Evolutionary conservation across 2,888 invertebrate species (phyloP), one percentile per base, ranked within the genome.

Genomic region (Mamestra brassicae): DNA sequence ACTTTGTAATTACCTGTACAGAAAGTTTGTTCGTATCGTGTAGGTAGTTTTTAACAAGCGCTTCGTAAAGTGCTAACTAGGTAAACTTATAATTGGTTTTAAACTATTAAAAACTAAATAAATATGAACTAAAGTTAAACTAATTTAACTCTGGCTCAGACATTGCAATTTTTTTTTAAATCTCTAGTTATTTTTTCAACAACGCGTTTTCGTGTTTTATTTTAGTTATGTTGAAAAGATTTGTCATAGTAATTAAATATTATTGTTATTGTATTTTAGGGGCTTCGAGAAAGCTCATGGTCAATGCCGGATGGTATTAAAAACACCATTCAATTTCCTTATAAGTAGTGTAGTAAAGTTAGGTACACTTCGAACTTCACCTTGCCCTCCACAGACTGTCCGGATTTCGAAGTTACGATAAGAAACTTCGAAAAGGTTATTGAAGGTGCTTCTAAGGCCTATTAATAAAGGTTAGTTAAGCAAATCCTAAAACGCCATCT

Each of bases 1-100:
- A 83, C 69, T 83, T 83, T 47, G 1, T 78, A 71, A 83, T 71
- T 72, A 65, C 50, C 38, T 5, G 10, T 54, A 10, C n/a, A 36
- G 5, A 64, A 80, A 81, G 63, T 64, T 54, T 58, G n/a, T 38
- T 54, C 11, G 42, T 45, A 36, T 17, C 5, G 57, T 54, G 54
- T 26, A 7, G 50, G 38, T 57, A 73, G 61, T 70, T 84, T 72
- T 80, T 61, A 80, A 72, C 70, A 38, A 80, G 70, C 52, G 2
- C 8, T 4, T n/a, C 57, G 8, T 52, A 17, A 17, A 8, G 7
- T 36, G 2, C 6, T 38, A 70, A 71, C 61, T 42, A 50, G 52
- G 13, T 5, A 62, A 80, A 73, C 63, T 75, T 4, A 2, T 79
- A 65, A 83, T 83, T 83, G 61, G 70, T 54, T 34, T 7, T 38